Evolutionary conservation across 1,140 invertebrate genomes (phyloP).

Genomic region (Asobara japonica): DNA sequence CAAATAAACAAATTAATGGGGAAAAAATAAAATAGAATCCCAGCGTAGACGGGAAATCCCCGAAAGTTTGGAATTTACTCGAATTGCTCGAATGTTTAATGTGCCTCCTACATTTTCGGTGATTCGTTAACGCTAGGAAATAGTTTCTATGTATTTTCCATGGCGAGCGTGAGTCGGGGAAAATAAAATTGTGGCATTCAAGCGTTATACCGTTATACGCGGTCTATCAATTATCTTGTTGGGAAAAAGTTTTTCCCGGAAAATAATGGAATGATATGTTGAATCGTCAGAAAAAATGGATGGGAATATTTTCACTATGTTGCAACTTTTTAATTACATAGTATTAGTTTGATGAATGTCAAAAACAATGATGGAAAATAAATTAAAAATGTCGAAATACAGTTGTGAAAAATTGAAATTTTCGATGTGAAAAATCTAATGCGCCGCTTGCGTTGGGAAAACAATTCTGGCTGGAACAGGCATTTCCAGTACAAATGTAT

Average conservation of each 20-base stretch:
- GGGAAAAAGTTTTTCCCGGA: background rate
- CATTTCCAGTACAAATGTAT: too few species aligned
- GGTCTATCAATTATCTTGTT: conserved; percentile 16
- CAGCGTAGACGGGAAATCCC: background rate
- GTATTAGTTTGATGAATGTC: background rate
- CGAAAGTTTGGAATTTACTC: conserved; percentile 9
- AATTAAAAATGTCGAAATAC: too few species aligned
- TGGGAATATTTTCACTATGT: background rate
- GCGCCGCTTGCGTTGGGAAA: too few species aligned
- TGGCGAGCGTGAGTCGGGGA: background rate
- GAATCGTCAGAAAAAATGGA: background rate
- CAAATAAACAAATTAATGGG: background rate
- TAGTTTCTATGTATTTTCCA: conserved; percentile 4
- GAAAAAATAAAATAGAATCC: conserved; percentile 2
- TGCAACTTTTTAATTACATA: conserved; percentile 6
- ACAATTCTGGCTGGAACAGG: too few species aligned
- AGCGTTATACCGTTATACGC: background rate
- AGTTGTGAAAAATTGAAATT: too few species aligned
- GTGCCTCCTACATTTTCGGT: conserved; percentile 1
- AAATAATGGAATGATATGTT: background rate
- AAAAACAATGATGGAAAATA: background rate
- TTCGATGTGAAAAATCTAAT: too few species aligned
- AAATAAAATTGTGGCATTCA: conserved; percentile 12
- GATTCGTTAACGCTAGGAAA: background rate
- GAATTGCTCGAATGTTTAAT: conserved; percentile 7